Base-by-base conservation (phyloP, 2,113 vertebrate genomes). In the Barbus barbus region DNA sequence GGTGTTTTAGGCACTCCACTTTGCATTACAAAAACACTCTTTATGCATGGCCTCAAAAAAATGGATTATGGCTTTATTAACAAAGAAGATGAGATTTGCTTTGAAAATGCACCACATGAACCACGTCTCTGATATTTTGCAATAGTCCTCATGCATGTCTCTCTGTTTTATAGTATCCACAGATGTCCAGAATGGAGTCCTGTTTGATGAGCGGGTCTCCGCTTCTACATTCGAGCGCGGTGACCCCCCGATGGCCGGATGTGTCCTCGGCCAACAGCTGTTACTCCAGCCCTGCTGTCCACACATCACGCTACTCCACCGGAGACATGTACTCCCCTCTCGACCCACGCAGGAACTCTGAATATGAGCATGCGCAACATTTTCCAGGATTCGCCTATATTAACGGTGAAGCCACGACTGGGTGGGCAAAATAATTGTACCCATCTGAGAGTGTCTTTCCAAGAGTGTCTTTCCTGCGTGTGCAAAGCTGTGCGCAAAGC, bases 351-450 rank as follows among this genome's bases (percentile, higher is more conserved):
- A 95, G 97, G 89, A 99, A 97, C 95, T 97, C 97, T 0, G 98
- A 99, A 90, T 99, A 99, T 0, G 98, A 99, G 92, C 97, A 99
- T 93, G 96, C 96, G 87, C 98, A 99, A 93, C 98, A 99, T 95
- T 99, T 99, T 92, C 97, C 98, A 0, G 98, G 98, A 89, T 99
- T 99, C 87, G 98, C 98, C 90, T 99, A 99, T 89, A 99, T 99
- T 90, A 99, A 98, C 0, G 97, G 98, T 75, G 98, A 99, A 89
- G 96, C 98, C 89, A 97, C 96, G 71, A 97, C 98, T 4, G 97
- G 97, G 31, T 99, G 98, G 98, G 98, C 98, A 48, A 99, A 99
- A 87, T 98, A 92, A 20, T 48, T 24, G 41, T 13, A 13, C 51
- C 18, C 38, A 41, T n/a, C 38, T 2, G 38, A 41, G 38, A 41